These are phyloP conservation scores for Aspiorhynchus laticeps DNA, from an alignment of 2,113 vertebrate species.

Conservation along the genomic window DNA sequence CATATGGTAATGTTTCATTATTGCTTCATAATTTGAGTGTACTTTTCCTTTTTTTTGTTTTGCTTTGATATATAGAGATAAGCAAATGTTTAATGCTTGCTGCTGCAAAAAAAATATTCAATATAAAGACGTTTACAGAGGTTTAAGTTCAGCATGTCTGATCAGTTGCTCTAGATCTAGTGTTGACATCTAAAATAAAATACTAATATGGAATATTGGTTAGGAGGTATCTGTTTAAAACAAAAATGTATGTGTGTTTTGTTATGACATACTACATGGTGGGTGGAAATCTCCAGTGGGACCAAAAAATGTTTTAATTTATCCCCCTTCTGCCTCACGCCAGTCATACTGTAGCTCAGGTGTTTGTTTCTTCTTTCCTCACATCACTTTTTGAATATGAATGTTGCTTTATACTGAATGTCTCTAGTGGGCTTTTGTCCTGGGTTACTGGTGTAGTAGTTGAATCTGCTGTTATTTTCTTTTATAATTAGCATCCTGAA, in stretches of 20 bases:
- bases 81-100: background rate
- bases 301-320: constrained; percentile 16
- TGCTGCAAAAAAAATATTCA: background rate
- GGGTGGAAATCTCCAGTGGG: background rate
- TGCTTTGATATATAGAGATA: background rate
- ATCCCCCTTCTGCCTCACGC: background rate
- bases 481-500: background rate
- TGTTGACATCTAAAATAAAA: background rate
- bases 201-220: constrained; percentile 8
- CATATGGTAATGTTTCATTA: background rate
- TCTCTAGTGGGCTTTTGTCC: background rate
- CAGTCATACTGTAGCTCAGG: background rate
- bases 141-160: background rate
- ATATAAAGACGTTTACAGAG: background rate
- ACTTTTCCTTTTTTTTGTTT: background rate
- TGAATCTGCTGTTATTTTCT: background rate
- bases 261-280: background rate
- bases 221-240: background rate
- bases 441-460: background rate
- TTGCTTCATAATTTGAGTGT: background rate
- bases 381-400: background rate
- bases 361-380: background rate
- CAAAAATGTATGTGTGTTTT: background rate
- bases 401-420: background rate
- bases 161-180: background rate